These are phyloP conservation scores for Apus apus DNA, from an alignment of 2,113 vertebrate species.

Conservation along the genomic window DNA sequence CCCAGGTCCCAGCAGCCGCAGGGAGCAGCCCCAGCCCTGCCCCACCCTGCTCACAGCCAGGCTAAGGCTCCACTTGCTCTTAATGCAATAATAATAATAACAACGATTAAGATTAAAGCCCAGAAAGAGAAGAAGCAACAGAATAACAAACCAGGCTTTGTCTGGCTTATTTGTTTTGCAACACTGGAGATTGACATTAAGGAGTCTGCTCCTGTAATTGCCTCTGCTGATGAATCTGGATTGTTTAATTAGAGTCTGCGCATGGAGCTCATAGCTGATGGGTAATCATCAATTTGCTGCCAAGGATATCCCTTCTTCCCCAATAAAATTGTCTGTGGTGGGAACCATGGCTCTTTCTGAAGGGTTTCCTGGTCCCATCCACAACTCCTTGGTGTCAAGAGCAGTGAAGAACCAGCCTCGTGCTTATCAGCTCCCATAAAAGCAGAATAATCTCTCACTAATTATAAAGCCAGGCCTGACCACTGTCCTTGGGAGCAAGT, in stretches of 20 bases:
- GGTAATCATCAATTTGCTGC: background rate
- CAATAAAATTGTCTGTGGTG: background rate
- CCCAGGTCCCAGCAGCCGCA: background rate
- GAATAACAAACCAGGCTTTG: background rate
- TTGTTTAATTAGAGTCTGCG: constrained; percentile 53
- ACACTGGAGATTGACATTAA: background rate
- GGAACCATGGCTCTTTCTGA: background rate
- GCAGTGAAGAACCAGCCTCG: background rate
- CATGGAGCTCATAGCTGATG: background rate
- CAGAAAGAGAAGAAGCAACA: background rate
- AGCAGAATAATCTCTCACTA: background rate
- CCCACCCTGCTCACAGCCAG: fast-evolving
- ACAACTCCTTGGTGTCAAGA: background rate
- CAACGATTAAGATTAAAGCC: background rate
- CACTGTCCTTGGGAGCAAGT: fast-evolving
- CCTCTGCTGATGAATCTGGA: constrained; percentile 36
- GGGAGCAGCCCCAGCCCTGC: background rate
- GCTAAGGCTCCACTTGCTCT: background rate
- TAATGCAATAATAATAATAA: background rate
- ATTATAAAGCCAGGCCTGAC: background rate
- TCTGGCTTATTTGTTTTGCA: constrained; percentile 24
- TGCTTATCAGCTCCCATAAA: background rate
- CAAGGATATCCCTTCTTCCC: background rate
- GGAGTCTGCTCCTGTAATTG: constrained; percentile 42
- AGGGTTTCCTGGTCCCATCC: background rate